A percentile compares a stretch with the other conserved stretches of the same genome.
phyloP scores from a whole-genome alignment of 2,797 vertebrate genomes.

The Apogon hyalosoma region DNA sequence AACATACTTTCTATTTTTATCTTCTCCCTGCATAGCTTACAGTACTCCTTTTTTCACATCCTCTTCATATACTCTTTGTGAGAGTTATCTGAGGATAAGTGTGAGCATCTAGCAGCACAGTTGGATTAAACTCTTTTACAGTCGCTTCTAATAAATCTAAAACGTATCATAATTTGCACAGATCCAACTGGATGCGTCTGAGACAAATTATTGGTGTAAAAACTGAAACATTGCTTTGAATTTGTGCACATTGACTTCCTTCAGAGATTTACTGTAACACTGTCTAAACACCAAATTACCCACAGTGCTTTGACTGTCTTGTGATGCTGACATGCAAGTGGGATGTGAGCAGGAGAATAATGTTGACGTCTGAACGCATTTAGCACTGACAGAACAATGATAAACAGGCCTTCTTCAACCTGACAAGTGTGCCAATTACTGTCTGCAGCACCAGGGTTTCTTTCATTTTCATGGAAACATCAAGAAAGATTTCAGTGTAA shows the following conservation, averaged over 20 bases:
- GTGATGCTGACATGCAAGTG: neutral
- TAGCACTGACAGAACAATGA: neutral
- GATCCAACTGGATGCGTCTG: neutral
- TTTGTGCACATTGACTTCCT: neutral
- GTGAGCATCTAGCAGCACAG: neutral
- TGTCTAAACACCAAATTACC: neutral
- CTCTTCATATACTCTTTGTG: conserved; percentile 2
- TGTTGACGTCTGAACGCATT: neutral
- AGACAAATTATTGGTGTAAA: neutral
- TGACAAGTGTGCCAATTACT: neutral
- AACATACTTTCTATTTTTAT: conserved; percentile 48
- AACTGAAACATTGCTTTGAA: neutral
- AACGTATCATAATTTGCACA: neutral
- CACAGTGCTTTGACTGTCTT: neutral
- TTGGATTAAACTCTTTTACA: neutral
- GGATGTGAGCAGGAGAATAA: neutral
- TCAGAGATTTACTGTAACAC: neutral
- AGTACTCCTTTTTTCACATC: conserved; percentile 16
- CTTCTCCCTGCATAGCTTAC: conserved; percentile 9
- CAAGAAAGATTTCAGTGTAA: too few relatives aligned
- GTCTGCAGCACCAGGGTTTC: neutral
- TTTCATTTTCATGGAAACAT: neutral
- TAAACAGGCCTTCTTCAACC: too few relatives aligned
- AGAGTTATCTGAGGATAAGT: neutral
- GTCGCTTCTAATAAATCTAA: neutral